These are phyloP conservation scores for Cetonia aurata DNA, from an alignment of 2,888 invertebrate genomes.

Conservation along the genomic window DNA sequence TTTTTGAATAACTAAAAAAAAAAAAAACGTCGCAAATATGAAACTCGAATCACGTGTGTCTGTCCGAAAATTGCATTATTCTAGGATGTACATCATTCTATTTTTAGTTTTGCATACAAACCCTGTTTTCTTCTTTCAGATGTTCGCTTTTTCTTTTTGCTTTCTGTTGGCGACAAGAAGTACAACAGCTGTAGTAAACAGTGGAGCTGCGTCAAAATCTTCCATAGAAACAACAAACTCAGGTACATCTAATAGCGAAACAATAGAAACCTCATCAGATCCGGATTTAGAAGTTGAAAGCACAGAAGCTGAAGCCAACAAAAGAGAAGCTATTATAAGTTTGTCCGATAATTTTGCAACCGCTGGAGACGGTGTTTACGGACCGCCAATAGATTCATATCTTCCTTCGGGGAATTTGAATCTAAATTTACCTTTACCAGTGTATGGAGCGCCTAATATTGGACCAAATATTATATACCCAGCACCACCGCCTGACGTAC, in stretches of 20 bases:
- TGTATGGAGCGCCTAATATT: conserved; percentile 72
- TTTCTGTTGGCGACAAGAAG: conserved; percentile 57
- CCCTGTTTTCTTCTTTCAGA: conserved; percentile 31
- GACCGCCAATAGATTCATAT: conserved; percentile 56
- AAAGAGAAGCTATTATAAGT: conserved; percentile 60
- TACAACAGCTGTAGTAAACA: conserved; percentile 64
- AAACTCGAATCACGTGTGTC: too few species aligned
- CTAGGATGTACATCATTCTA: background rate
- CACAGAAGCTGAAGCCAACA: conserved; percentile 60
- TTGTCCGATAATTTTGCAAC: conserved; percentile 57
- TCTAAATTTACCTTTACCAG: conserved; percentile 70
- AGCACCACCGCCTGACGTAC: conserved; percentile 67
- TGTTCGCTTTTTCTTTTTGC: conserved; percentile 41
- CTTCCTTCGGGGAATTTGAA: conserved; percentile 59
- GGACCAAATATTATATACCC: conserved; percentile 66
- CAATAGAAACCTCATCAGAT: conserved; percentile 42
- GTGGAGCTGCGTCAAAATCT: conserved; percentile 51
- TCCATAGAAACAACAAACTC: conserved; percentile 46
- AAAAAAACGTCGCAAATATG: too few species aligned
- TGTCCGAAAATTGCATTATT: too few species aligned
- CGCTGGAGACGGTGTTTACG: conserved; percentile 39
- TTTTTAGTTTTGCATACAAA: conserved; percentile 2
- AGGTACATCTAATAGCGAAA: conserved; percentile 48
- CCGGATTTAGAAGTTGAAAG: conserved; percentile 59
- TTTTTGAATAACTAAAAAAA: too few species aligned